These are phyloP conservation scores for Neodiprion pinetum DNA, from an alignment of 1,140 invertebrate species.

Conservation along the genomic window DNA sequence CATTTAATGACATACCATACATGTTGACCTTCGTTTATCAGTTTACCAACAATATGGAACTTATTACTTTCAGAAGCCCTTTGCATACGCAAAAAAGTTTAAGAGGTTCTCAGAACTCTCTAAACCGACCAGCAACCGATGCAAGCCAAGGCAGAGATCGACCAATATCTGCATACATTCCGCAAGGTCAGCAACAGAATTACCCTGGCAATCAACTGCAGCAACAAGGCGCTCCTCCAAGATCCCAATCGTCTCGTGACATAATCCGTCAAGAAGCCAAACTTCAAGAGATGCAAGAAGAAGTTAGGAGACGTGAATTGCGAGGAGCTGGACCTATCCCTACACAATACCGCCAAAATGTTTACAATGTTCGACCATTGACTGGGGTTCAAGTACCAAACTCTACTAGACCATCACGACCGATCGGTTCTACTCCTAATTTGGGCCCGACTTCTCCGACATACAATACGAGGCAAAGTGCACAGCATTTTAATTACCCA, in stretches of 20 bases:
- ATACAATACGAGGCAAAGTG: slow-evolving; percentile 39
- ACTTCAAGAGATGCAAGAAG: slow-evolving; percentile 83
- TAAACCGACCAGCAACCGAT: slow-evolving; percentile 55
- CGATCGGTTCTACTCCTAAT: slow-evolving; percentile 50
- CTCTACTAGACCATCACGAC: slow-evolving; percentile 38
- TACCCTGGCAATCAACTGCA: slow-evolving; percentile 43
- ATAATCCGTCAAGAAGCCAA: slow-evolving; percentile 77
- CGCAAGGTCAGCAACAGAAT: slow-evolving; percentile 48
- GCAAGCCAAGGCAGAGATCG: slow-evolving; percentile 53
- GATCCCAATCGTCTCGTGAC: slow-evolving; percentile 66
- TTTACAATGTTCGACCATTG: slow-evolving; percentile 49
- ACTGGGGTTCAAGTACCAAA: slow-evolving; percentile 45
- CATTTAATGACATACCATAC: background rate
- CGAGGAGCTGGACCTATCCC: slow-evolving; percentile 53
- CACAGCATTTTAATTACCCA: slow-evolving; percentile 45
- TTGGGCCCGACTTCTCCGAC: slow-evolving; percentile 46
- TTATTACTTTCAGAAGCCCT: slow-evolving; percentile 50
- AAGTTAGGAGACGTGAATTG: slow-evolving; percentile 76
- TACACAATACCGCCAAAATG: slow-evolving; percentile 49
- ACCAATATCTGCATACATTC: slow-evolving; percentile 67
- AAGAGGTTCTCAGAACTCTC: slow-evolving; percentile 62
- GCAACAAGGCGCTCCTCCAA: slow-evolving; percentile 50
- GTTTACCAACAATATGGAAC: no score
- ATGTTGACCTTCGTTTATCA: no score
- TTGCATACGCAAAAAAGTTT: slow-evolving; percentile 53